Conservation (phyloP, 2,888 invertebrate species). For the Apodemia zela region DNA sequence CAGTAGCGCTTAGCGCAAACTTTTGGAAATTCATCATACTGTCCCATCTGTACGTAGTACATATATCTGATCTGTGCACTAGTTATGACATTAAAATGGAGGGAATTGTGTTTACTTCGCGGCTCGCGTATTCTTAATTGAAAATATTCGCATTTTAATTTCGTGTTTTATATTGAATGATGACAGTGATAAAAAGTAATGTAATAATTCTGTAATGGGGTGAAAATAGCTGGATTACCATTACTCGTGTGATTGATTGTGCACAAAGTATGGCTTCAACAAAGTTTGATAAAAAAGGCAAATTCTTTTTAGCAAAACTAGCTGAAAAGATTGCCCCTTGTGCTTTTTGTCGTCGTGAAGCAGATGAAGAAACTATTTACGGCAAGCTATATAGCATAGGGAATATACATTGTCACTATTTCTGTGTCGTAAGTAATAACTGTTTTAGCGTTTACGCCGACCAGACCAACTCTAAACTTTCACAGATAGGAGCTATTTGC, state of each 20-base stretch:
- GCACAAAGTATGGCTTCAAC: constrained; percentile 34
- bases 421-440: constrained; percentile 84
- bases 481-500: too few relatives aligned
- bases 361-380: constrained; percentile 75
- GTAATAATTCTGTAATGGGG: not conserved
- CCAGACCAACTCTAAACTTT: not conserved
- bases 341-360: constrained; percentile 72
- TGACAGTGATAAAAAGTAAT: not conserved
- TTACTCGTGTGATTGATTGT: not conserved
- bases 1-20: too few relatives aligned
- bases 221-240: not conserved
- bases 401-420: constrained; percentile 84
- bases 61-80: too few relatives aligned
- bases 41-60: too few relatives aligned
- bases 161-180: not conserved
- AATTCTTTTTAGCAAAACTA: constrained; percentile 47
- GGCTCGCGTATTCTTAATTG: not conserved
- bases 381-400: constrained; percentile 79
- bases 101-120: not conserved
- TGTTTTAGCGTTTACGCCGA: not conserved
- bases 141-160: not conserved
- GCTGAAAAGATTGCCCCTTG: constrained; percentile 59
- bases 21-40: too few relatives aligned
- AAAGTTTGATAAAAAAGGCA: constrained; percentile 31
- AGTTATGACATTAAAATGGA: not conserved